A percentile compares a stretch with the other conserved stretches of the same genome.
Evolutionary conservation across 2,888 invertebrate species (phyloP).

Genomic region (Epistrophe eligans): DNA sequence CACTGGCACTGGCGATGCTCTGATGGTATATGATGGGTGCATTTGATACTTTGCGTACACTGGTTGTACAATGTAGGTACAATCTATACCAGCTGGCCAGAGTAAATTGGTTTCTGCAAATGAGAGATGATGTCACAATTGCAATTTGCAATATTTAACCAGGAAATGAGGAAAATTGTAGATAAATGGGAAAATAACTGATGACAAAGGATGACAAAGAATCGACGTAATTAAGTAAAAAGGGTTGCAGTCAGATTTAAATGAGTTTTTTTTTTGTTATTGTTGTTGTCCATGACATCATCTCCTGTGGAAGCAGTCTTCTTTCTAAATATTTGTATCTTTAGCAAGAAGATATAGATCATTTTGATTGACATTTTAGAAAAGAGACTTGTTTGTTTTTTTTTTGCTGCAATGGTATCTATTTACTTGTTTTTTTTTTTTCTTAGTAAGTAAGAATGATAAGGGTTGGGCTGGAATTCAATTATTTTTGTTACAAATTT

Average conservation of each 20-base stretch:
- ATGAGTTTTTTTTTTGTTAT: slow-evolving; percentile 19
- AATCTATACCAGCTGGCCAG: slow-evolving; percentile 40
- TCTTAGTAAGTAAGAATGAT: background rate
- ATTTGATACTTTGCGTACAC: background rate
- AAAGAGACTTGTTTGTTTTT: background rate
- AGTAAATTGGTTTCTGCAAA: slow-evolving; percentile 61
- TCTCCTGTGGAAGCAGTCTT: background rate
- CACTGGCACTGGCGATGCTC: background rate
- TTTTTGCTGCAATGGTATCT: background rate
- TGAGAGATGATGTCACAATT: slow-evolving; percentile 29
- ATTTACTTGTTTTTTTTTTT: too few species aligned
- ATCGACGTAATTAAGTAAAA: slow-evolving; percentile 68
- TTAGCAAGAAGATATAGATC: background rate
- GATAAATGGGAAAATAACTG: slow-evolving; percentile 58
- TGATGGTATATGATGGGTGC: background rate
- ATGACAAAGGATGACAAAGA: slow-evolving; percentile 70
- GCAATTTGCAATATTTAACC: background rate
- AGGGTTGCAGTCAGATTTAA: slow-evolving; percentile 54
- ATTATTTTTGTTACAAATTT: too few species aligned
- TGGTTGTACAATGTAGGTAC: background rate
- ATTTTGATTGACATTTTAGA: slow-evolving; percentile 54
- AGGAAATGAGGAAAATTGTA: slow-evolving; percentile 15
- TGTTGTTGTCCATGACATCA: background rate
- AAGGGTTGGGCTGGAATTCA: slow-evolving; percentile 5
- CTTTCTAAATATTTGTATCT: background rate